Conservation (phyloP, 2,113 vertebrate genomes). For the Lepus europaeus region DNA sequence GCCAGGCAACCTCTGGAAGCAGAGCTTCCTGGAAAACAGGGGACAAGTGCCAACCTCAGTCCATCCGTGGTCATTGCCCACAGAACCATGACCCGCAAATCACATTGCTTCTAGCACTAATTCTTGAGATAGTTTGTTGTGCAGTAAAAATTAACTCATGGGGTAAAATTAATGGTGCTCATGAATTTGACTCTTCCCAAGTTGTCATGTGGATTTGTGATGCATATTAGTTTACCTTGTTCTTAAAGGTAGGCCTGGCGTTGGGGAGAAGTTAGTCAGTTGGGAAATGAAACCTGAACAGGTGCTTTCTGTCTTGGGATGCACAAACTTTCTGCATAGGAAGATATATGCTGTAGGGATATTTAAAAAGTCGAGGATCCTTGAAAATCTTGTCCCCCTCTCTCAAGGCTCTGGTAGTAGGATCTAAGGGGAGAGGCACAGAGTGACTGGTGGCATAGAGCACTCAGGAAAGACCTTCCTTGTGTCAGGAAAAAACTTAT, state of each 20-base stretch:
- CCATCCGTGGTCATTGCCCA: background rate
- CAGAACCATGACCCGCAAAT: background rate
- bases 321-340: background rate
- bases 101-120: background rate
- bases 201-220: accelerated
- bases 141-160: background rate
- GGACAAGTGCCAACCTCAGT: background rate
- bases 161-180: no score
- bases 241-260: background rate
- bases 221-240: background rate
- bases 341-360: background rate
- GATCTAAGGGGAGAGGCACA: no score
- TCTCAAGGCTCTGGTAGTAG: background rate
- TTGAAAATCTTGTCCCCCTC: background rate
- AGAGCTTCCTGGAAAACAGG: background rate
- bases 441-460: background rate
- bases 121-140: background rate
- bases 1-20: background rate
- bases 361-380: background rate
- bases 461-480: background rate
- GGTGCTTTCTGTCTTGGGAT: background rate
- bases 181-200: background rate
- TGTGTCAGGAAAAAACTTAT: no score
- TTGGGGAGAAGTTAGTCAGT: background rate
- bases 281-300: background rate